Conservation (phyloP, 2,113 vertebrate genomes). For the Athene noctua region DNA sequence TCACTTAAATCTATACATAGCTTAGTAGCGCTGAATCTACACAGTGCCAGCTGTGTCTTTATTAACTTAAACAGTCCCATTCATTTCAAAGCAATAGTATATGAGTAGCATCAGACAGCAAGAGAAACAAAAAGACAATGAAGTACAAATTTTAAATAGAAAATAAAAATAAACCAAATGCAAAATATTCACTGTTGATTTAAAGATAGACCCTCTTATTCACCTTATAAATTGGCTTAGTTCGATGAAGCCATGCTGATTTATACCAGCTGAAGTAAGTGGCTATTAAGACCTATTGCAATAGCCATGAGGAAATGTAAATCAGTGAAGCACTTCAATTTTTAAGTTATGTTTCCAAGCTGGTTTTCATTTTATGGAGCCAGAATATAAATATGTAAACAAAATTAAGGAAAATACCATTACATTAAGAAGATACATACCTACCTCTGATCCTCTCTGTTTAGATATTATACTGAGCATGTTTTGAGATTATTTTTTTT, state of each 20-base stretch:
- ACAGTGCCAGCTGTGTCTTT: neutral
- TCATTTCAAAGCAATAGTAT: neutral
- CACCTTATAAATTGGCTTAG: neutral
- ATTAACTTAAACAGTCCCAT: neutral
- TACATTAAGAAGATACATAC: neutral
- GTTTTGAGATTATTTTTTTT: neutral
- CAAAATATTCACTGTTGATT: neutral
- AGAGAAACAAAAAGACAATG: neutral
- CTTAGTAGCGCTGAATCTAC: neutral
- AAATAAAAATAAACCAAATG: neutral
- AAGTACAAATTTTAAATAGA: neutral
- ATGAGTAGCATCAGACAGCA: neutral
- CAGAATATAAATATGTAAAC: constrained; percentile 50
- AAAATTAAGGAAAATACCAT: constrained; percentile 30
- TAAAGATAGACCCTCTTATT: neutral
- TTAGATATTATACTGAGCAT: neutral
- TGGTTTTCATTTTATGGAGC: constrained; percentile 28
- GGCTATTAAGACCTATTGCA: neutral
- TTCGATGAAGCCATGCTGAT: neutral
- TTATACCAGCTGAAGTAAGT: neutral
- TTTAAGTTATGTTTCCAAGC: constrained; percentile 31
- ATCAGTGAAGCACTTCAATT: neutral
- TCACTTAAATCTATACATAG: constrained; percentile 7
- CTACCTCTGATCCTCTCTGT: neutral
- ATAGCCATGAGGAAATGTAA: neutral